A percentile compares a stretch with the other conserved stretches of the same genome.
phyloP scores from a whole-genome alignment of 2,797 vertebrate genomes.

The Thripadectes ignobilis region DNA sequence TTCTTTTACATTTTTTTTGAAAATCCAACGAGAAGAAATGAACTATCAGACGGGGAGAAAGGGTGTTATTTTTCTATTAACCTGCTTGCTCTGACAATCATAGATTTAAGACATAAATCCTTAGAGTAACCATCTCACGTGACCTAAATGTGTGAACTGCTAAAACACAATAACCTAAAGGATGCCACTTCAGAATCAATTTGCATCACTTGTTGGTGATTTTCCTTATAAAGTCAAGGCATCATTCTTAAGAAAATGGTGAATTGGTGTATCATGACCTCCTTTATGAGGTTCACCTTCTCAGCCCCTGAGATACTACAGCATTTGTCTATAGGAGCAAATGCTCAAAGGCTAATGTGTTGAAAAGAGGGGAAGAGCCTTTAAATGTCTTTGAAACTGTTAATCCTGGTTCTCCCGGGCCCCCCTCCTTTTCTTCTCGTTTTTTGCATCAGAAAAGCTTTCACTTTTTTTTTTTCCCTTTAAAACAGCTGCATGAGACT shows the following conservation, averaged over 20 bases:
- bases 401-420: constrained; percentile 88
- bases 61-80: constrained; percentile 25
- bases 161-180: constrained; percentile 83
- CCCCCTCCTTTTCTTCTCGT: background rate
- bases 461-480: constrained; percentile 74
- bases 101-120: constrained; percentile 77
- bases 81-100: constrained; percentile 76
- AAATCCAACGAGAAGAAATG: background rate
- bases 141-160: constrained; percentile 81
- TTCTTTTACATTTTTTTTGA: background rate
- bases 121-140: constrained; percentile 71
- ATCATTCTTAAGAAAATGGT: constrained; percentile 83
- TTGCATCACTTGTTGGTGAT: constrained; percentile 86
- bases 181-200: constrained; percentile 86
- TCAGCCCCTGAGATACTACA: constrained; percentile 87
- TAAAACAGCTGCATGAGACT: constrained; percentile 90
- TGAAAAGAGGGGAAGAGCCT: constrained; percentile 92
- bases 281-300: constrained; percentile 95
- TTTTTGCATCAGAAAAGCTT: constrained; percentile 98
- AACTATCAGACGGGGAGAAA: background rate
- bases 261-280: constrained; percentile 88
- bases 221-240: constrained; percentile 82
- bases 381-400: constrained; percentile 94
- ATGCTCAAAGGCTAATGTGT: constrained; percentile 83
- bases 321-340: constrained; percentile 90